These are phyloP conservation scores for Drosophila nannoptera DNA, from an alignment of 1,140 invertebrate species.

Conservation along the genomic window DNA sequence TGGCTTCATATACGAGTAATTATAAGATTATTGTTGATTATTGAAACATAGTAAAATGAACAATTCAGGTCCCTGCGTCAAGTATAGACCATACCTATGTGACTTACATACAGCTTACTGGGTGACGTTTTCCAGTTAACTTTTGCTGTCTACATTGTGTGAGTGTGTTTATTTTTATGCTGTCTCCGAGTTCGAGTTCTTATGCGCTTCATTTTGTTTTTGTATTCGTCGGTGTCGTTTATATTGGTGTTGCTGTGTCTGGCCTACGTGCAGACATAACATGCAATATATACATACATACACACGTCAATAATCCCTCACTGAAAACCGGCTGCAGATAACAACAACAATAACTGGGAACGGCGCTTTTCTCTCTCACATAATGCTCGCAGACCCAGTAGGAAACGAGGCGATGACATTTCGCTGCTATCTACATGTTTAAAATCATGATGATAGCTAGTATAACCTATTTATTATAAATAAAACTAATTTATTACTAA, in stretches of 20 bases:
- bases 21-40: background rate
- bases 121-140: constrained; percentile 68
- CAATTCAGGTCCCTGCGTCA: constrained; percentile 25
- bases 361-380: constrained; percentile 22
- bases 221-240: constrained; percentile 36
- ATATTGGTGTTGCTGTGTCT: constrained; percentile 54
- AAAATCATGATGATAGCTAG: background rate
- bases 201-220: constrained; percentile 55
- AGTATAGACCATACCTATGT: constrained; percentile 19
- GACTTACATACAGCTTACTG: constrained; percentile 31
- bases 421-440: too few relatives aligned
- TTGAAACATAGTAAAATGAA: constrained; percentile 29
- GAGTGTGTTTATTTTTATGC: constrained; percentile 69
- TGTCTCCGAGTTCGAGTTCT: constrained; percentile 62
- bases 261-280: constrained; percentile 70
- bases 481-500: too few relatives aligned
- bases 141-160: constrained; percentile 28
- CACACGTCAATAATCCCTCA: constrained; percentile 65
- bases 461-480: too few relatives aligned
- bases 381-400: constrained; percentile 26
- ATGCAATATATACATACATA: constrained; percentile 45
- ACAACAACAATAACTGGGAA: constrained; percentile 34
- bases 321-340: constrained; percentile 71
- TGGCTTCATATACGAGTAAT: background rate
- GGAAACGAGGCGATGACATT: constrained; percentile 1